Base-by-base conservation (phyloP, 2,797 vertebrate genomes). In the Hyperoplus immaculatus region DNA sequence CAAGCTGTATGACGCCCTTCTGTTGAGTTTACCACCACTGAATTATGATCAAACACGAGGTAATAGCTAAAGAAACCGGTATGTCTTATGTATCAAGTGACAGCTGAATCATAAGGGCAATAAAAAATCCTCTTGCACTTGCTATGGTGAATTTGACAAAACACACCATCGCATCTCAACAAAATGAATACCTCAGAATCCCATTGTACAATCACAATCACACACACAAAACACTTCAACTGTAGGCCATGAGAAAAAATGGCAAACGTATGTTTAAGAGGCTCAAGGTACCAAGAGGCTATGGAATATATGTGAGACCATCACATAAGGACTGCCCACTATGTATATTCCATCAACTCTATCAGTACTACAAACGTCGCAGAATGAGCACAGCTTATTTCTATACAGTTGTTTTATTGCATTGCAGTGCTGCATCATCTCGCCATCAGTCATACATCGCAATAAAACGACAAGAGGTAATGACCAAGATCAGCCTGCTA, bases 231-330 rank as follows among this genome's bases (percentile, higher is more conserved):
- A 61, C n/a, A 73, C 51, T 14, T 67, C 77, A 86, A 77, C 78
- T 68, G 68, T 67, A 12, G 36, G 38, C 55, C 56, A 53, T 53
- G 80, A 75, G 70, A 66, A 51, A 29, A 74, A 72, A 83, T 47
- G 11, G 58, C 5, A 75, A 72, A 79, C 51, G 70, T 66, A 74
- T 86, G 77, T 66, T 68, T 46, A 65, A 62, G 39, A 75, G 58
- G 73, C n/a, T 90, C 65, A 80, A 75, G 53, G 68, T 79, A 80
- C 80, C 55, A 72, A 49, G 72, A 68, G 58, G 60, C 61, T 36
- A 69, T 56, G 50, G 39, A 61, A 18, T 54, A 80, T 63, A 72
- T 79, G 42, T 36, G 62, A 56, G 43, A 71, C 63, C 55, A 84
- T 75, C 71, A 57, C 15, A 54, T 46, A 29, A 66, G 65, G 74